Conservation (phyloP, 92 coral and sea anemone genomes). For the Zoanthus sansibaricus region DNA sequence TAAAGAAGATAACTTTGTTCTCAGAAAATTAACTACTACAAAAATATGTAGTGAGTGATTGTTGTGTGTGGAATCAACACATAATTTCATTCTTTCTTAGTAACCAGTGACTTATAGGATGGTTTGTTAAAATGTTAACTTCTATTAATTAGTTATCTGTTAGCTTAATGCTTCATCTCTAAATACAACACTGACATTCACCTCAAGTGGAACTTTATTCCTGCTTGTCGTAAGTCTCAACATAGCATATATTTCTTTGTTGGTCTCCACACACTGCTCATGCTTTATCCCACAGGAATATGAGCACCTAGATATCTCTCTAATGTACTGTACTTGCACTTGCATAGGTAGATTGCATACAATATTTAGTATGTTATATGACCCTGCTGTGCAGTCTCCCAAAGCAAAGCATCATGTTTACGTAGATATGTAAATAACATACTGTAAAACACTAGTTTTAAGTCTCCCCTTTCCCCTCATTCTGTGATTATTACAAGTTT, state of each 20-base stretch:
- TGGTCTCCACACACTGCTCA: not conserved
- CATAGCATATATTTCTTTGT: not conserved
- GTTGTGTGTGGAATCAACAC: not conserved
- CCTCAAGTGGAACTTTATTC: not conserved
- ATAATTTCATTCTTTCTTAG: not conserved
- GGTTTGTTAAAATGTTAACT: not conserved
- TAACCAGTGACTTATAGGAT: not conserved
- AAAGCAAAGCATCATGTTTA: no score
- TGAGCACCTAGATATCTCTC: no score
- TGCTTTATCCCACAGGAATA: no score
- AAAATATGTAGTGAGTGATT: not conserved
- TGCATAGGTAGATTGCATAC: no score
- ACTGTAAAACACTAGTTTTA: no score
- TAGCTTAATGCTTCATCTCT: not conserved
- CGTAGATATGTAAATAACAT: no score
- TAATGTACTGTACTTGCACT: no score
- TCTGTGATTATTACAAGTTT: no score
- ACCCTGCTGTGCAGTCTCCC: no score
- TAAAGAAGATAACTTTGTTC: no score
- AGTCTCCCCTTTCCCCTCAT: no score
- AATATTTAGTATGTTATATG: no score
- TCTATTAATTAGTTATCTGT: not conserved
- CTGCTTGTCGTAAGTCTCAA: not conserved
- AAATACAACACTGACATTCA: not conserved
- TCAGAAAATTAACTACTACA: not conserved